Evolutionary conservation across 2,113 vertebrate genomes (phyloP).

Genomic region (Orientallactaga bullata): DNA sequence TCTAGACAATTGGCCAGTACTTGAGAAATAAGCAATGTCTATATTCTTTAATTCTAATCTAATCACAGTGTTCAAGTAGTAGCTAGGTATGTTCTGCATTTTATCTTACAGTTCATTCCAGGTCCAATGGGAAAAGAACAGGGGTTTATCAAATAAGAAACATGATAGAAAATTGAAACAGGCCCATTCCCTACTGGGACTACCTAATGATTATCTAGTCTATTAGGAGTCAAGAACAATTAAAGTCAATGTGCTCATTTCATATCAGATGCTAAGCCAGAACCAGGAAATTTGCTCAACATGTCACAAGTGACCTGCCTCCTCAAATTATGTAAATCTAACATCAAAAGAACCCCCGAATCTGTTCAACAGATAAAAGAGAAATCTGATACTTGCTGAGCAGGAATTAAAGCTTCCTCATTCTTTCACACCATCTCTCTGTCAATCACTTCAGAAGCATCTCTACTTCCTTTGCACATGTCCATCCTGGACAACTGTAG

Average conservation of each 20-base stretch:
- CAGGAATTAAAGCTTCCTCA: not conserved
- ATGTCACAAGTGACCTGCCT: not conserved
- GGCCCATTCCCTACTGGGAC: not conserved
- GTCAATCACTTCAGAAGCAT: not conserved
- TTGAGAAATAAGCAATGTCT: not conserved
- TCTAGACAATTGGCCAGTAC: not conserved
- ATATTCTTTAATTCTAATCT: not conserved
- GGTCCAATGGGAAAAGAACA: not conserved
- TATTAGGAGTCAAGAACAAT: not conserved
- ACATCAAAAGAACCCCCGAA: not conserved
- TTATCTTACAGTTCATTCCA: not conserved
- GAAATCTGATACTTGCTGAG: not conserved
- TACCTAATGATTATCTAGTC: not conserved
- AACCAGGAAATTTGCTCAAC: not conserved
- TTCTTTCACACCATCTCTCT: not conserved
- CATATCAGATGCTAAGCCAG: not conserved
- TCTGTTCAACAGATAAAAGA: slow-evolving; percentile 36
- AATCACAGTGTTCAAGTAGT: not conserved
- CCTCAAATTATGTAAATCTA: not conserved
- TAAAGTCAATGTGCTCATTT: not conserved
- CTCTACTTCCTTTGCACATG: not conserved
- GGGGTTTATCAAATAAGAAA: slow-evolving; percentile 12
- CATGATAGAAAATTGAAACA: slow-evolving; percentile 14
- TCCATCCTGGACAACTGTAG: not conserved
- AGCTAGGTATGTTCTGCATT: not conserved